These are phyloP conservation scores for Entosphenus tridentatus DNA, from an alignment of 2,113 vertebrate species.

Conservation along the genomic window DNA sequence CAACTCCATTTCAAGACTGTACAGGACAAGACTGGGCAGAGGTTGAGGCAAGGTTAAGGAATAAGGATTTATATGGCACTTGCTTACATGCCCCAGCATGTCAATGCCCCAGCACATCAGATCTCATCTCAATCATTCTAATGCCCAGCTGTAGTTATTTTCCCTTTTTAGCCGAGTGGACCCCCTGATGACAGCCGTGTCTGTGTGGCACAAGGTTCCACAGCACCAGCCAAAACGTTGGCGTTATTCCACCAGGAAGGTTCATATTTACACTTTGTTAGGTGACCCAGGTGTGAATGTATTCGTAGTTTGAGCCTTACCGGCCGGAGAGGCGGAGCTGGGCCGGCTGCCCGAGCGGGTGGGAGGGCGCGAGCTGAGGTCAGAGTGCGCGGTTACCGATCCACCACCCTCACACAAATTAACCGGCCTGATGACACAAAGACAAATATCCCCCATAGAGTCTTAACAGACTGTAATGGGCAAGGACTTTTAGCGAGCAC, in stretches of 20 bases:
- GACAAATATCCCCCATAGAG: conserved; percentile 8
- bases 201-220: background rate
- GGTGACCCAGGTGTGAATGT: too few species aligned
- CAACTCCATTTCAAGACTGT: too few species aligned
- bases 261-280: background rate
- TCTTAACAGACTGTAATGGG: background rate
- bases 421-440: conserved; percentile 17
- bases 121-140: too few species aligned
- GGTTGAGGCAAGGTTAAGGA: too few species aligned
- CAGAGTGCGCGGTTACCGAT: conserved; percentile 16
- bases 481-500: background rate
- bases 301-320: conserved; percentile 21
- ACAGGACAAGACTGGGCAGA: too few species aligned
- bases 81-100: too few species aligned
- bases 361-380: conserved; percentile 16
- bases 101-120: too few species aligned
- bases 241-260: background rate
- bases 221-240: background rate
- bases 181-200: too few species aligned
- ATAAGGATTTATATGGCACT: too few species aligned
- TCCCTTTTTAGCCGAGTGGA: too few species aligned
- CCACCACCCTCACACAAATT: conserved; percentile 14
- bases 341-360: conserved; percentile 22
- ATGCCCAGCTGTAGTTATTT: too few species aligned
- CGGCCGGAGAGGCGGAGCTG: conserved; percentile 18